Base-by-base conservation (phyloP, 37 sponge, comb jelly and placozoan genomes). In the Halisarca cf. caerulea region DNA sequence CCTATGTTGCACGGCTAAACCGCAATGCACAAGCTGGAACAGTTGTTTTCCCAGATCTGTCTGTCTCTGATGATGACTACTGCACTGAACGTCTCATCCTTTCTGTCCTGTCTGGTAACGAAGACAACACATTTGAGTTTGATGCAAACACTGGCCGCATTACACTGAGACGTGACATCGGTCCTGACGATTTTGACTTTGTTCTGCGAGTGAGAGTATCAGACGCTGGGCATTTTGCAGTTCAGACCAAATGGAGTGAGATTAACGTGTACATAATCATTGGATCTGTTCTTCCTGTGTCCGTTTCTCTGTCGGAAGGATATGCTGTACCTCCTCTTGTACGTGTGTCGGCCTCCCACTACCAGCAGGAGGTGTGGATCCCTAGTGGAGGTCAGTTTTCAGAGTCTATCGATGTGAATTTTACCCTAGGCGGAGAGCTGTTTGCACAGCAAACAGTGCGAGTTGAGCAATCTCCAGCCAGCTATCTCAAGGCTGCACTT, bases 341-440 rank as follows among this genome's bases (percentile, higher is more conserved):
- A 36, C 79, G 93, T 17, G 20, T 66, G 32, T 59, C 87, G 33
- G 53, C 39, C 51, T 39, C 58, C 5, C 28, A 27, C 38, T 92
- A 92, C 78, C 83, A 86, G 36, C 89, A 92, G 58, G 83, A 80
- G 3, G 34, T 92, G 14, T 92, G 93, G 93, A 57, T 92, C n/a
- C 64, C 40, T 17, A 53, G 58, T 53, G 89, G 89, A 15, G 89
- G 79, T 3, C 58, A 66, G 0, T 15, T 77, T 7, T 1, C 36
- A 21, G 15, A 34, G 21, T 32, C 74, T 11, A 80, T 80, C 30
- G 59, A 11, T 3, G 59, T 92, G 2, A 33, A 30, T 15, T 89
- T 77, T 39, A 59, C 81, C 44, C 84, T 92, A 2, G 90, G 93
- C 33, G 60, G 68, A 20, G 77, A 74, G 7, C 2, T 44, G 38